phyloP scores from a whole-genome alignment of 2,888 invertebrate species.

The Ormyrus thymus region DNA sequence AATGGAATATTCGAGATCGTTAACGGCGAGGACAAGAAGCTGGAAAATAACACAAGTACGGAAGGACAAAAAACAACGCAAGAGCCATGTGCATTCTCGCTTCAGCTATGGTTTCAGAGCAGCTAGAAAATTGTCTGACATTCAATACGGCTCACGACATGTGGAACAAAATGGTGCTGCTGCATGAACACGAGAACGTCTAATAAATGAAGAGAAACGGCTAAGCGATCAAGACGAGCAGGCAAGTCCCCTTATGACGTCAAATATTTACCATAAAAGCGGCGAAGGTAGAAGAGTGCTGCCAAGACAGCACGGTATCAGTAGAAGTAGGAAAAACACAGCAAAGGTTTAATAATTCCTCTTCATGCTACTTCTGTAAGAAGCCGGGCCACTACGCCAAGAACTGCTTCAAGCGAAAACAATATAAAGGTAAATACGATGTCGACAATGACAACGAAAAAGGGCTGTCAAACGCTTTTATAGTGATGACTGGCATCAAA shows the following conservation, averaged over 20 bases:
- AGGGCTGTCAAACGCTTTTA: background rate
- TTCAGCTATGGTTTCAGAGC: background rate
- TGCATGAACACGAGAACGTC: conserved; percentile 1
- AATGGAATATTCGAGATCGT: background rate
- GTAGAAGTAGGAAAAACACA: background rate
- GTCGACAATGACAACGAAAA: background rate
- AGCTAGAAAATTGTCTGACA: background rate
- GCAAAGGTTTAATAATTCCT: background rate
- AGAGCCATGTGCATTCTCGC: conserved; percentile 1
- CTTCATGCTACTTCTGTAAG: background rate
- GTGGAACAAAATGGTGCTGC: conserved; percentile 4
- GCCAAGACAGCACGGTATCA: background rate
- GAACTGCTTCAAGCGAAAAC: background rate
- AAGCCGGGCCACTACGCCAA: background rate
- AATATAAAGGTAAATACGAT: background rate
- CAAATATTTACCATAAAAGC: background rate
- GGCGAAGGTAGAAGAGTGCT: background rate
- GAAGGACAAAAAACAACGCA: background rate
- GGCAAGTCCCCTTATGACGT: background rate
- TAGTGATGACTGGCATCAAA: no score
- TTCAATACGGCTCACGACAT: background rate
- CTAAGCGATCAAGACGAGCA: background rate
- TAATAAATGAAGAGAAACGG: background rate
- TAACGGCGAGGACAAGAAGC: background rate
- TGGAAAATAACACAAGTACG: background rate